Evolutionary conservation across 2,113 vertebrate species (phyloP).

Genomic region (Pardalotus punctatus): DNA sequence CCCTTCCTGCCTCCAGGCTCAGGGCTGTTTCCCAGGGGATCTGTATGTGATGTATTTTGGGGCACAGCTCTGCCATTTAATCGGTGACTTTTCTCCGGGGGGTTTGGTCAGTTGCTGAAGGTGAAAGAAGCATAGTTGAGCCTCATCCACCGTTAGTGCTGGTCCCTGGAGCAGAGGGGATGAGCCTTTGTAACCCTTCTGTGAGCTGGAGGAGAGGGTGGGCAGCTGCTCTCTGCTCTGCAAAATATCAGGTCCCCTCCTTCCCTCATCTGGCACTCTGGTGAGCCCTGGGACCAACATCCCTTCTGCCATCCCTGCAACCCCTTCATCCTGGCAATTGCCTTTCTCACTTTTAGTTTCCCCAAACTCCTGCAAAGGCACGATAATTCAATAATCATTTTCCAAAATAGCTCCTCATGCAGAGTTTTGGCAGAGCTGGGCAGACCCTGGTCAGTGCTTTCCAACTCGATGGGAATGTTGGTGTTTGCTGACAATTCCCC

Average conservation of each 20-base stretch:
- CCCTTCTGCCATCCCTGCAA: background rate
- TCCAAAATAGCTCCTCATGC: background rate
- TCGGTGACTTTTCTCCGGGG: background rate
- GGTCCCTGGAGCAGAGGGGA: background rate
- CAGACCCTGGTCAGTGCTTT: background rate
- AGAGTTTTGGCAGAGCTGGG: background rate
- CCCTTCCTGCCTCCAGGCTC: background rate
- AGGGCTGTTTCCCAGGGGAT: background rate
- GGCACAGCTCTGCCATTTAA: accelerated
- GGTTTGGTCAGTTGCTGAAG: background rate
- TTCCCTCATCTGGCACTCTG: background rate
- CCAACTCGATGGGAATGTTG: background rate
- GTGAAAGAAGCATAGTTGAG: background rate
- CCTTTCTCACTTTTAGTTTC: background rate
- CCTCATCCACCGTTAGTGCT: background rate
- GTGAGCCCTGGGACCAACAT: background rate
- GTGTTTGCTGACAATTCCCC: background rate
- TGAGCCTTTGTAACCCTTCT: background rate
- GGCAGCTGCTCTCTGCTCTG: background rate
- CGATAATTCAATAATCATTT: background rate
- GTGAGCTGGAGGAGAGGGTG: background rate
- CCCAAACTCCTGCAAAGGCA: background rate
- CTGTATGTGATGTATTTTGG: background rate
- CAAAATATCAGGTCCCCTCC: background rate
- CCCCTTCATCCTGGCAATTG: background rate